Evolutionary conservation across 2,797 vertebrate species (phyloP).

Genomic region (Sternarchorhynchus goeldii): DNA sequence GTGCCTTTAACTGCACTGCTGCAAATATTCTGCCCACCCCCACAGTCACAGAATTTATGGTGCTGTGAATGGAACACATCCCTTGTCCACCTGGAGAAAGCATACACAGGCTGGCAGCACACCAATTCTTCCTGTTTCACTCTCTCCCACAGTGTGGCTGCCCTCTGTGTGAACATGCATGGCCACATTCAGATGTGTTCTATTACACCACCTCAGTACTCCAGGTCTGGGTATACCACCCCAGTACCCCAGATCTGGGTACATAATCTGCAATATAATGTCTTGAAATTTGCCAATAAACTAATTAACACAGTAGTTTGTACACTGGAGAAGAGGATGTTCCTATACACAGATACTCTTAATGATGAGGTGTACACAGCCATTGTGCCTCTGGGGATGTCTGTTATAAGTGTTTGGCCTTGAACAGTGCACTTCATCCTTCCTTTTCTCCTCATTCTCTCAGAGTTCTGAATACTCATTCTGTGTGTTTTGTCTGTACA

Average conservation of each 20-base stretch:
- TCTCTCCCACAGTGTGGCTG: not conserved
- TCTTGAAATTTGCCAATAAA: not conserved
- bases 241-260: not conserved
- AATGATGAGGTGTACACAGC: not conserved
- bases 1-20: slow-evolving; percentile 16
- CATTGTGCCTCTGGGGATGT: not conserved
- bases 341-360: not conserved
- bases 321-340: not conserved
- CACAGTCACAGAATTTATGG: slow-evolving; percentile 8
- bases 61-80: not conserved
- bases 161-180: not conserved
- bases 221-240: not conserved
- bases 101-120: not conserved
- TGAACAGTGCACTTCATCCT: slow-evolving; percentile 3
- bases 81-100: not conserved
- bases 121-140: not conserved
- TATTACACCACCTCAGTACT: not conserved
- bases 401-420: not conserved
- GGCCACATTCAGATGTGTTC: not conserved
- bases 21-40: slow-evolving; percentile 18
- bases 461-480: slow-evolving; percentile 26
- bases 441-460: not conserved
- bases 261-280: not conserved
- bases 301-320: not conserved
- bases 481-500: not conserved